These are phyloP conservation scores for Perithous albicinctus DNA, from an alignment of 2,888 invertebrate species.

Conservation along the genomic window DNA sequence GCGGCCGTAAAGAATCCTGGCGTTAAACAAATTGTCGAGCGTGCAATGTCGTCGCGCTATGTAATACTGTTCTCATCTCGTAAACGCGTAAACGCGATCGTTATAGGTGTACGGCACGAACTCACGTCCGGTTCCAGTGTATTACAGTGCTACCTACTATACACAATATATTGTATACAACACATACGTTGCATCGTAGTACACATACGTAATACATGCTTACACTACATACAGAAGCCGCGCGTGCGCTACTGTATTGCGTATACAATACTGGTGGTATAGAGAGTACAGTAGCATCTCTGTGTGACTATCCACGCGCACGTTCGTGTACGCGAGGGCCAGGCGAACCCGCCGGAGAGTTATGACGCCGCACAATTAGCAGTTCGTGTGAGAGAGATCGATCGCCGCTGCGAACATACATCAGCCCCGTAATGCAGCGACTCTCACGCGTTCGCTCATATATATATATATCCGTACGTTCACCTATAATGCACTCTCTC, in stretches of 20 bases:
- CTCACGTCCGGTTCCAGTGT: constrained; percentile 48
- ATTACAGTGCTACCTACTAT: constrained; percentile 4
- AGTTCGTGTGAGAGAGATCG: constrained; percentile 85
- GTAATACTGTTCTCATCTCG: constrained; percentile 52
- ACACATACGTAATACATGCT: constrained; percentile 11
- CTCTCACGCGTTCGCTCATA: constrained; percentile 70
- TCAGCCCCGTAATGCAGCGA: constrained; percentile 81
- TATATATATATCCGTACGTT: constrained; percentile 49
- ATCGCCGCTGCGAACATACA: constrained; percentile 84
- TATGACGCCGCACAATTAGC: constrained; percentile 85
- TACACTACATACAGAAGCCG: constrained; percentile 3
- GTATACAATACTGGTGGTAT: constrained; percentile 7
- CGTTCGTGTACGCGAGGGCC: constrained; percentile 40
- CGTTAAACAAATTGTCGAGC: constrained; percentile 61
- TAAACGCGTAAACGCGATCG: constrained; percentile 59
- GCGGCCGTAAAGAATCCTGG: constrained; percentile 39
- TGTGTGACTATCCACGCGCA: constrained; percentile 44
- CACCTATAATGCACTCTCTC: constrained; percentile 66
- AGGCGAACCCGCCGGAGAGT: constrained; percentile 78
- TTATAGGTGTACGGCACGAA: constrained; percentile 68
- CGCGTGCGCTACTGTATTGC: constrained; percentile 32
- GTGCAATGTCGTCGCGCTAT: constrained; percentile 51
- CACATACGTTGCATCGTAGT: not conserved
- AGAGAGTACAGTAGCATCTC: constrained; percentile 27
- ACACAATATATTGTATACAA: constrained; percentile 8